Conservation (phyloP, 2,113 vertebrate genomes). For the Ovis aries region ARS-UI_Ramb_v3.0 NC_056069.1:46689001-46689500, state of each 20-base stretch:
- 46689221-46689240: conserved; percentile 48
- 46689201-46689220: not conserved
- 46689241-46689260: conserved; percentile 40
- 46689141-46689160: not conserved
- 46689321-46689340: conserved; percentile 66
- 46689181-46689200: not conserved
- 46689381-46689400: conserved; percentile 65
- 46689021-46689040: not conserved
- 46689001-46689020: not conserved
- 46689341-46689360: conserved; percentile 67
- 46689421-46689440: conserved; percentile 66
- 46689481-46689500: conserved; percentile 27
- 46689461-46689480: conserved; percentile 60
- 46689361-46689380: conserved; percentile 55
- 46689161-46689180: not conserved
- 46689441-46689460: conserved; percentile 69
- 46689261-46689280: conserved; percentile 62
- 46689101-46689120: not conserved
- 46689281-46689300: conserved; percentile 47
- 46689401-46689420: conserved; percentile 45
- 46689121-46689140: not conserved
- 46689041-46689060: not conserved
- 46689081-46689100: not conserved
- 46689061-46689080: not conserved
- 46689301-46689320: conserved; percentile 58